Percentiles rank a stretch among this genome's conserved stretches.
Conservation (phyloP, 2,888 invertebrate genomes). For the Diadegma fenestrale region DNA sequence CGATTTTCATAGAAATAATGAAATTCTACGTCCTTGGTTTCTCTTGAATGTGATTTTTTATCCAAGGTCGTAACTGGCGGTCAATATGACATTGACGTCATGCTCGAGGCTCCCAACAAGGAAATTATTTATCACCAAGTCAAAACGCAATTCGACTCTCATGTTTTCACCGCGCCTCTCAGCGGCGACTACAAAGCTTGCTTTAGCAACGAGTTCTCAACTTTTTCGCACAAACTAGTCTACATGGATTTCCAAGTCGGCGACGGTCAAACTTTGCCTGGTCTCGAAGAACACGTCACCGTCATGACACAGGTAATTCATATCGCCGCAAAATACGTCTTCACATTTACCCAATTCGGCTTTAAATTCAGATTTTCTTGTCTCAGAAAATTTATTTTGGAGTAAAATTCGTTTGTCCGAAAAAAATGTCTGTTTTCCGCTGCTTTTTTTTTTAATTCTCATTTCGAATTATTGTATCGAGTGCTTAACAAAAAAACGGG, state of each 20-base stretch:
- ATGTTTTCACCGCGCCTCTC: slow-evolving; percentile 91
- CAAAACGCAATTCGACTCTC: slow-evolving; percentile 98
- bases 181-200: slow-evolving; percentile 94
- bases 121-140: slow-evolving; percentile 96
- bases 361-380: too few relatives aligned
- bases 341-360: not conserved
- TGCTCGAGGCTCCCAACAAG: slow-evolving; percentile 94
- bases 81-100: slow-evolving; percentile 98
- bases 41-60: not conserved
- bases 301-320: slow-evolving; percentile 94
- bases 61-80: slow-evolving; percentile 98
- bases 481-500: too few relatives aligned
- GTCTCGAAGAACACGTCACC: slow-evolving; percentile 94
- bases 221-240: slow-evolving; percentile 98
- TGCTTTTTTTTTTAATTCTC: not conserved
- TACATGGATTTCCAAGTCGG: slow-evolving; percentile 99
- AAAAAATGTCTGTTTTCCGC: not conserved
- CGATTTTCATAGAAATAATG: not conserved
- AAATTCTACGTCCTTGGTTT: not conserved
- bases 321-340: not conserved
- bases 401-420: not conserved
- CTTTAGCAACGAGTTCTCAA: slow-evolving; percentile 99
- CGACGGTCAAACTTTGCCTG: slow-evolving; percentile 94
- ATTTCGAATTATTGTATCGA: too few relatives aligned
- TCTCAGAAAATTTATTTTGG: not conserved